Evolutionary conservation across 2,888 invertebrate genomes (phyloP).

Genomic region (Sialis fuliginosa): DNA sequence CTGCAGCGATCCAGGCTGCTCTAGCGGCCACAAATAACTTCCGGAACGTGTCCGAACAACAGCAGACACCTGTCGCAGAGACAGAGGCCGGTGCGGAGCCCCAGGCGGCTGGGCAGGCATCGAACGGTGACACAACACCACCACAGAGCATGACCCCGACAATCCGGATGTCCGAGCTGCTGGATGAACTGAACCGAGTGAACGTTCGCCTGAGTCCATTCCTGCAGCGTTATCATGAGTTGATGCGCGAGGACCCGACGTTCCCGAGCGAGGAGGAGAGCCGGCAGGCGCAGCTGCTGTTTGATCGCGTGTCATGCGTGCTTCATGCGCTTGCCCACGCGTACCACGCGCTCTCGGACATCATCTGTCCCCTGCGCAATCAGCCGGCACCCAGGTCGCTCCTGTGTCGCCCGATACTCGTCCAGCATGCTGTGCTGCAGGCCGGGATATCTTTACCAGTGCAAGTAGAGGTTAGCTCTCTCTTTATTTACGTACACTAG

Average conservation of each 20-base stretch:
- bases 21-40: constrained; percentile 3
- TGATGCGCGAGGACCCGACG: constrained; percentile 41
- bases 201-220: constrained; percentile 46
- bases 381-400: constrained; percentile 50
- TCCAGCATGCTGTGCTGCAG: constrained; percentile 49
- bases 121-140: constrained; percentile 10
- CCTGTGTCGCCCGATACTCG: constrained; percentile 50
- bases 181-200: constrained; percentile 32
- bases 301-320: constrained; percentile 59
- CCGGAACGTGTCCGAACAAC: constrained; percentile 1
- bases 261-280: constrained; percentile 25
- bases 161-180: constrained; percentile 32
- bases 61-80: background rate
- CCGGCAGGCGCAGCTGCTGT: constrained; percentile 41
- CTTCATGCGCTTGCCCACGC: constrained; percentile 77
- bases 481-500: background rate
- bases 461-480: constrained; percentile 32
- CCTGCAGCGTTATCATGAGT: constrained; percentile 39
- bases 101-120: background rate
- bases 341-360: constrained; percentile 76
- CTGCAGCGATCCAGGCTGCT: constrained; percentile 3
- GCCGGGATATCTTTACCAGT: constrained; percentile 45
- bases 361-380: constrained; percentile 48
- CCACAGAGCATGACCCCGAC: constrained; percentile 22
- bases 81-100: background rate